Evolutionary conservation across 2,113 vertebrate genomes (phyloP).

Genomic region (Meleagris gallopavo): DNA sequence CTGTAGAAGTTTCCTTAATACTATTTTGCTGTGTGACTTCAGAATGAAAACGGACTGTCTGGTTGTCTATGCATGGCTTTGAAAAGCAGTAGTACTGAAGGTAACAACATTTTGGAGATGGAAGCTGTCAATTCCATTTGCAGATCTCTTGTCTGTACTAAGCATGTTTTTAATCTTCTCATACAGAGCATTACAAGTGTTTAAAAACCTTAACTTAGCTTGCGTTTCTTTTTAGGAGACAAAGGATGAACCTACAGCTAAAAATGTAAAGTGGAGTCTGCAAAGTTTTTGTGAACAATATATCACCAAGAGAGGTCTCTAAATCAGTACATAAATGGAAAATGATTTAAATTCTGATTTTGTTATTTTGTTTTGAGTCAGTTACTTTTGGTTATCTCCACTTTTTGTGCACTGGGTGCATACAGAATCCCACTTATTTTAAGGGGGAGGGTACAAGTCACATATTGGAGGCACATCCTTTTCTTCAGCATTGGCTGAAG

Average conservation of each 20-base stretch:
- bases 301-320: not conserved
- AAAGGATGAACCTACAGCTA: not conserved
- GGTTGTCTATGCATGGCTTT: not conserved
- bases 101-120: not conserved
- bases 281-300: not conserved
- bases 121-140: not conserved
- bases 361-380: not conserved
- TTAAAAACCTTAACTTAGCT: not conserved
- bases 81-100: not conserved
- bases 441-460: not conserved
- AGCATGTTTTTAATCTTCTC: not conserved
- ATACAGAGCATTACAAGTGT: not conserved
- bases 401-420: not conserved
- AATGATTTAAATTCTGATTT: not conserved
- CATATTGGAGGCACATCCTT: not conserved
- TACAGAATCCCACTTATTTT: not conserved
- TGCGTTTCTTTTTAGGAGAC: not conserved
- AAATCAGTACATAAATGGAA: not conserved
- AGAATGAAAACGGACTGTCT: not conserved
- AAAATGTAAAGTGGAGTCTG: slow-evolving; percentile 1
- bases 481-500: not conserved
- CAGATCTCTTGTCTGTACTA: not conserved
- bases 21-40: not conserved
- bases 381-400: not conserved
- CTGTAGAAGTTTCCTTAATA: not conserved